Evolutionary conservation across 2,888 invertebrate species (phyloP).

Genomic region (Aricia artaxerxes): DNA sequence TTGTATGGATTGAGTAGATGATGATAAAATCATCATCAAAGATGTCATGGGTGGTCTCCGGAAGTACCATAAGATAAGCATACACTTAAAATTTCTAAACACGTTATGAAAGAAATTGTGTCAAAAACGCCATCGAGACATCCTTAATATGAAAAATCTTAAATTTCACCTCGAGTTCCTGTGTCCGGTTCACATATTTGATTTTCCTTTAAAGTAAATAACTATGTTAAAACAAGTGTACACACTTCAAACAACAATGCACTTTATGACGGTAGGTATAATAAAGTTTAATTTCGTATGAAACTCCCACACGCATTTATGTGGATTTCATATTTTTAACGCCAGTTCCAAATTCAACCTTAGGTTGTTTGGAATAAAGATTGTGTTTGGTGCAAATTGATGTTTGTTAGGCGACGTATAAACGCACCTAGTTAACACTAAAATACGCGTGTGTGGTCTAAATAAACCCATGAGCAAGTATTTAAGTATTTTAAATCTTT

Average conservation of each 20-base stretch:
- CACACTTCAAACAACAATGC: constrained; percentile 26
- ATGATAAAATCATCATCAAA: no score
- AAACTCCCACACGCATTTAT: not conserved
- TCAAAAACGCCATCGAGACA: constrained; percentile 52
- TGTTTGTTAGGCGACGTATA: not conserved
- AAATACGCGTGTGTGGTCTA: not conserved
- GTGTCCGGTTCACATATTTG: constrained; percentile 71
- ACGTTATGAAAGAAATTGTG: not conserved
- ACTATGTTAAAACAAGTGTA: constrained; percentile 43
- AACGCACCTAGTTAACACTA: not conserved
- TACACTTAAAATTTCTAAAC: not conserved
- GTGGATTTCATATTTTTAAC: not conserved
- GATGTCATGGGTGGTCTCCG: not conserved
- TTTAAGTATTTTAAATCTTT: not conserved
- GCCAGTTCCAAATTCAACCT: constrained; percentile 40
- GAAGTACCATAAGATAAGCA: not conserved
- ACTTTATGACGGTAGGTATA: constrained; percentile 44
- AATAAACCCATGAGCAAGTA: not conserved
- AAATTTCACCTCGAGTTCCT: constrained; percentile 71
- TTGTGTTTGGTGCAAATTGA: not conserved
- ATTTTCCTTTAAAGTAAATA: constrained; percentile 69
- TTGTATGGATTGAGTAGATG: no score
- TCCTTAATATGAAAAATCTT: constrained; percentile 67
- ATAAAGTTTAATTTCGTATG: constrained; percentile 29
- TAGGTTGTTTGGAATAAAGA: constrained; percentile 33